phyloP scores from a whole-genome alignment of 1,140 invertebrate species.

The Helicoverpa zea region DNA sequence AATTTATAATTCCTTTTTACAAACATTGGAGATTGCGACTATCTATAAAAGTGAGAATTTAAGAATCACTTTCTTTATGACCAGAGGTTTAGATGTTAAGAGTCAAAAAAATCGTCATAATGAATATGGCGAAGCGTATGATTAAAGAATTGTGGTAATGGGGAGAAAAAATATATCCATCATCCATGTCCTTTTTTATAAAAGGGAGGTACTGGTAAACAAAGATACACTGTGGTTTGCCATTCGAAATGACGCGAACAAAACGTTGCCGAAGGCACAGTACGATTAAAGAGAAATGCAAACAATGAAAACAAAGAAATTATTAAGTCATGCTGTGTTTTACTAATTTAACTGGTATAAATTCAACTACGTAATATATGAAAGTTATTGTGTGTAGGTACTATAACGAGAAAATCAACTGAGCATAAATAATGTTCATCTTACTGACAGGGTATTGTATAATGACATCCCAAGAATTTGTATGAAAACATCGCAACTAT shows the following conservation, averaged over 20 bases:
- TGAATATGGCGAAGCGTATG: background rate
- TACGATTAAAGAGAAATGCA: conserved; percentile 1
- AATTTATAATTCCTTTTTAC: conserved; percentile 2
- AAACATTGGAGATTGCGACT: background rate
- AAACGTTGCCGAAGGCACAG: conserved; percentile 20
- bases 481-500: background rate
- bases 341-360: conserved; percentile 31
- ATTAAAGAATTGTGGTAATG: background rate
- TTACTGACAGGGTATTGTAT: conserved; percentile 6
- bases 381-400: conserved; percentile 35
- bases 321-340: conserved; percentile 39
- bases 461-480: conserved; percentile 2
- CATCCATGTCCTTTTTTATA: background rate
- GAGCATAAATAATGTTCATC: conserved; percentile 42
- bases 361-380: conserved; percentile 42
- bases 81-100: no score
- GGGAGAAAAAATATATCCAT: background rate
- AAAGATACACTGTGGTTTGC: conserved; percentile 12
- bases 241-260: conserved; percentile 4
- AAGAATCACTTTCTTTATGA: no score
- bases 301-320: conserved; percentile 43
- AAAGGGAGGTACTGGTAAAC: conserved; percentile 4
- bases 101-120: background rate
- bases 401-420: conserved; percentile 31
- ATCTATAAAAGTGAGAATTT: background rate